Evolutionary conservation across 2,888 invertebrate species (phyloP).

Genomic region (Notodonta ziczac): DNA sequence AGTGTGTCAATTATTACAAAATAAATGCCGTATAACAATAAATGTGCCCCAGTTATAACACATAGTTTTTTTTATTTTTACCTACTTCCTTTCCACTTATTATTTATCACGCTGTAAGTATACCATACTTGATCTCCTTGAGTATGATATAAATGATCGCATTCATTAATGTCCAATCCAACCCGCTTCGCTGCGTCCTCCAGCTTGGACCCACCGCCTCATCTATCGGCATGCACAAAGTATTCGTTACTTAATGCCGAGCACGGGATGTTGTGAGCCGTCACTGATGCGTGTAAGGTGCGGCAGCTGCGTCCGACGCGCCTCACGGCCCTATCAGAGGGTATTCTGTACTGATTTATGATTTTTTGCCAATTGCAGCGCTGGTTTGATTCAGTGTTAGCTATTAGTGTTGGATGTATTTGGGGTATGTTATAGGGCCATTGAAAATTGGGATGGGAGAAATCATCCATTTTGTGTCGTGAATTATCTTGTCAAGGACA

Average conservation of each 20-base stretch:
- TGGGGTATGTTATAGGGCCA: neutral
- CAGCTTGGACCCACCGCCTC: constrained; percentile 39
- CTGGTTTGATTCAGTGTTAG: constrained; percentile 13
- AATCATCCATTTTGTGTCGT: too few species aligned
- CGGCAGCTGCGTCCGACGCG: constrained; percentile 64
- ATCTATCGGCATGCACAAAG: constrained; percentile 82
- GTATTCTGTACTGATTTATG: constrained; percentile 43
- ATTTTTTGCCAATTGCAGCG: constrained; percentile 37
- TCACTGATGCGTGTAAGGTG: constrained; percentile 78
- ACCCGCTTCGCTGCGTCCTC: neutral
- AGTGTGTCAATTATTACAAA: too few species aligned
- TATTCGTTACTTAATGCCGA: constrained; percentile 70
- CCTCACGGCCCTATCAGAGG: constrained; percentile 30
- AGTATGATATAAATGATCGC: too few species aligned
- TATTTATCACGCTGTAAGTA: too few species aligned
- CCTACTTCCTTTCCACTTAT: too few species aligned
- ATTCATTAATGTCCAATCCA: too few species aligned
- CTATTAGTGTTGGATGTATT: neutral
- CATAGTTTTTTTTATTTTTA: too few species aligned
- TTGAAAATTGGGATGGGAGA: neutral
- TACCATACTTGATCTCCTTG: too few species aligned
- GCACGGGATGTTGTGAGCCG: constrained; percentile 70
- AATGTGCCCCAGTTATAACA: too few species aligned
- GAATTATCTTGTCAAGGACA: too few species aligned
- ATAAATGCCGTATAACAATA: too few species aligned